Base-by-base conservation (phyloP, 2,113 vertebrate genomes). In the Lepus timidus region DNA sequence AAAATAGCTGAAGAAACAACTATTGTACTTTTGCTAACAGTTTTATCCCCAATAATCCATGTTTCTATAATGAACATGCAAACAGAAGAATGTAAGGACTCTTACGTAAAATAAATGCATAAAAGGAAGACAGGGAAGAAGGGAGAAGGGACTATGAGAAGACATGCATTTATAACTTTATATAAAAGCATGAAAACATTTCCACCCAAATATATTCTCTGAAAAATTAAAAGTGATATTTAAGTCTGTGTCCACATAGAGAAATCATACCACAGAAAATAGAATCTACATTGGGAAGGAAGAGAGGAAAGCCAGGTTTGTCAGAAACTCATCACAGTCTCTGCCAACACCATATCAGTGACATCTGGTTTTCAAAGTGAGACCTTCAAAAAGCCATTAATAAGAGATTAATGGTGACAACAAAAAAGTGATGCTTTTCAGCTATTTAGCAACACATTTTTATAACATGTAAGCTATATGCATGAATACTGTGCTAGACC, bases 161-260 rank as follows among this genome's bases (percentile, higher is more conserved):
- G 22, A 82, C 22, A 3, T 90, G 81, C 90, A 93, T 92, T 71
- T 23, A 71, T 55, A 85, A 71, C 52, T 86, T 55, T 11, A 68
- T 62, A 27, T 52, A 89, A 85, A 85, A 70, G 20, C 65, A 23
- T 85, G 71, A 94, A 93, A 89, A 75, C 52, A 61, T 82, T 85
- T 91, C 52, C 31, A 94, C 16, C 7, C 29, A 89, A 71, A 92
- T 94, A 73, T 94, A 89, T 86, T 92, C 62, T 94, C 70, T 94
- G 62, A 89, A 94, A 93, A 89, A 70, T 27, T 95, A 27, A 89
- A 95, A 82, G 62, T 65, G 14, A 81, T 85, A 20, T 81, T 9
- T 80, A 88, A 93, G 3, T 91, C 39, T 89, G 33, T 79, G 12
- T 27, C 80, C 65, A 75, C n/a, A 89, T 27, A 85, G 27, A 88